phyloP scores from a whole-genome alignment of 2,113 vertebrate genomes.

The Dromas ardeola region DNA sequence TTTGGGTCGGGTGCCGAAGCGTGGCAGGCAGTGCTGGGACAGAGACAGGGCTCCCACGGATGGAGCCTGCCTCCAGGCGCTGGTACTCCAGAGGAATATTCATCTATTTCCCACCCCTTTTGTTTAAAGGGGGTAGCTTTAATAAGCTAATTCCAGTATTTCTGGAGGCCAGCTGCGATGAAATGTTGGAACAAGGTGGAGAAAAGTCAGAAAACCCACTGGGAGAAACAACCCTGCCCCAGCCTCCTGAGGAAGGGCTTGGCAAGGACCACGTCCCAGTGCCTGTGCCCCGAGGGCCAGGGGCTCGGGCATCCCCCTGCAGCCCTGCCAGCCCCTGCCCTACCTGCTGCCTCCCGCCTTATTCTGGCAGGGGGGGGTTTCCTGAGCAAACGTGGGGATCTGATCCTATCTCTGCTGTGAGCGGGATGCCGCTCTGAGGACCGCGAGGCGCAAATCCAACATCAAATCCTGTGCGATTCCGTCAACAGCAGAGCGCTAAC shows the following conservation, averaged over 20 bases:
- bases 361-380: not conserved
- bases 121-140: not conserved
- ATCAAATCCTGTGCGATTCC: not conserved
- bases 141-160: not conserved
- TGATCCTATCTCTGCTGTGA: not conserved
- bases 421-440: not conserved
- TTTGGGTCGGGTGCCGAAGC: fast-evolving
- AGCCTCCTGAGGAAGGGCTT: not conserved
- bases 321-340: not conserved
- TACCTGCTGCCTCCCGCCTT: fast-evolving
- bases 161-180: not conserved
- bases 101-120: not conserved
- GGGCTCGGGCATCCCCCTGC: fast-evolving
- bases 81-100: not conserved
- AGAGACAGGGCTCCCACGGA: not conserved
- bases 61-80: not conserved
- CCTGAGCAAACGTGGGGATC: not conserved
- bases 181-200: not conserved
- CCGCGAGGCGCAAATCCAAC: fast-evolving
- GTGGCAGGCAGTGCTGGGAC: not conserved
- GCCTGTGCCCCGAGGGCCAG: no score
- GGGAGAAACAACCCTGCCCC: not conserved
- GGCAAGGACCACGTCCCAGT: not conserved
- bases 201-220: not conserved
- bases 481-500: not conserved